Evolutionary conservation across 2,797 vertebrate genomes (phyloP).

Genomic region (Bovichtus variegatus): DNA sequence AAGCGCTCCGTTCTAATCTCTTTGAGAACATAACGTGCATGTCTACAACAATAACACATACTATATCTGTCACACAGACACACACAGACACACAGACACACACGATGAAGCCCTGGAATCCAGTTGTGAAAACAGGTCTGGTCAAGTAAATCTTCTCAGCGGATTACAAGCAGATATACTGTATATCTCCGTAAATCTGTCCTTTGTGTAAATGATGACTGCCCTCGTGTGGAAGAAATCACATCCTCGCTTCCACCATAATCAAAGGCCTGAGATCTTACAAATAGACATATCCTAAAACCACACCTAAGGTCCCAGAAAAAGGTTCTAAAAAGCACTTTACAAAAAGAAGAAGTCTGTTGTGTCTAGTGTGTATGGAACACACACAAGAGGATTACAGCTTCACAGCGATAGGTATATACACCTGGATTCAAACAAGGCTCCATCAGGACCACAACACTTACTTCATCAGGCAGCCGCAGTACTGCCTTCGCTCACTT

Average conservation of each 20-base stretch:
- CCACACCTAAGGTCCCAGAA: not conserved
- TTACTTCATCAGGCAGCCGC: not conserved
- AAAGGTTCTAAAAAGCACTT: not conserved
- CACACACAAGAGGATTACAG: not conserved
- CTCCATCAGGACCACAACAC: not conserved
- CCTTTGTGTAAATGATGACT: conserved; percentile 74
- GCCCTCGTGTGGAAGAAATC: conserved; percentile 81
- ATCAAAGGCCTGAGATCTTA: not conserved
- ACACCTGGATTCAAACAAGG: conserved; percentile 1
- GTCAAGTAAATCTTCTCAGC: conserved; percentile 24
- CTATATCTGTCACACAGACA: too few relatives aligned
- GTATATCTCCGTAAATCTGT: conserved; percentile 5
- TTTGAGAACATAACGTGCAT: not conserved
- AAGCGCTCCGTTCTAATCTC: not conserved
- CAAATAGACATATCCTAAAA: conserved; percentile 5
- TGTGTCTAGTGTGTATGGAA: not conserved
- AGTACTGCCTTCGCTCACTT: not conserved
- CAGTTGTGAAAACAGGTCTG: conserved; percentile 49
- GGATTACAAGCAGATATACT: not conserved
- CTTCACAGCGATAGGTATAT: conserved; percentile 11
- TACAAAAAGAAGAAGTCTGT: not conserved
- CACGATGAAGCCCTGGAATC: not conserved
- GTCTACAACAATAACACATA: not conserved
- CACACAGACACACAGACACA: too few relatives aligned
- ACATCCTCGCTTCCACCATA: conserved; percentile 16